phyloP scores from a whole-genome alignment of 2,113 vertebrate genomes.

The Mustelus asterias region DNA sequence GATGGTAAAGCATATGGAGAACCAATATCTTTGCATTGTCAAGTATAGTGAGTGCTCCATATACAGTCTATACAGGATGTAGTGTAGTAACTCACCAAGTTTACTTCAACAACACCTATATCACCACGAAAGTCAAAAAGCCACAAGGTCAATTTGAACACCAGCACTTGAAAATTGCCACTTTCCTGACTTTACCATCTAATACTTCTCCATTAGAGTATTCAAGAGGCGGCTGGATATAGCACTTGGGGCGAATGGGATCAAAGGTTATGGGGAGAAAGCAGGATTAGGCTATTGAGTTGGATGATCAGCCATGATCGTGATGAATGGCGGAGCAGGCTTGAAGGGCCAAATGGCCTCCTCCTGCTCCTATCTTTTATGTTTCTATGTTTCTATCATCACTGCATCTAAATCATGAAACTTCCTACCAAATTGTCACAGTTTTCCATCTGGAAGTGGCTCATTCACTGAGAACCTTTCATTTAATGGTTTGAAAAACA shows the following conservation, averaged over 20 bases:
- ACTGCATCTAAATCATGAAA: not conserved
- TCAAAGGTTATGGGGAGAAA: no score
- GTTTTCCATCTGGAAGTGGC: no score
- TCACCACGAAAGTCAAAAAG: not conserved
- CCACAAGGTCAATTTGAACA: not conserved
- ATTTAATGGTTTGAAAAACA: no score
- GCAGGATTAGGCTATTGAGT: no score
- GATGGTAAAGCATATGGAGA: not conserved
- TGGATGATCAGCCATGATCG: no score
- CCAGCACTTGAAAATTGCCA: not conserved
- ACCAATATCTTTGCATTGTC: not conserved
- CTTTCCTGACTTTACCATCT: not conserved
- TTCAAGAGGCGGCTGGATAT: no score
- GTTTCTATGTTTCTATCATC: not conserved
- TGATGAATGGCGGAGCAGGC: no score
- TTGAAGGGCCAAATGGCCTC: no score
- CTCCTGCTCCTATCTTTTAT: no score
- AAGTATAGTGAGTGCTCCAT: not conserved
- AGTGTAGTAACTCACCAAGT: not conserved
- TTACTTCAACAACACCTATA: not conserved
- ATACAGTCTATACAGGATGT: not conserved
- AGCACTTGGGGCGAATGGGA: no score
- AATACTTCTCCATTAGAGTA: no score
- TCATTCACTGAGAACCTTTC: no score
- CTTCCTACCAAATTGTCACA: not conserved